phyloP scores from a whole-genome alignment of 1,140 invertebrate species.

The Dreissena rostriformis region DNA sequence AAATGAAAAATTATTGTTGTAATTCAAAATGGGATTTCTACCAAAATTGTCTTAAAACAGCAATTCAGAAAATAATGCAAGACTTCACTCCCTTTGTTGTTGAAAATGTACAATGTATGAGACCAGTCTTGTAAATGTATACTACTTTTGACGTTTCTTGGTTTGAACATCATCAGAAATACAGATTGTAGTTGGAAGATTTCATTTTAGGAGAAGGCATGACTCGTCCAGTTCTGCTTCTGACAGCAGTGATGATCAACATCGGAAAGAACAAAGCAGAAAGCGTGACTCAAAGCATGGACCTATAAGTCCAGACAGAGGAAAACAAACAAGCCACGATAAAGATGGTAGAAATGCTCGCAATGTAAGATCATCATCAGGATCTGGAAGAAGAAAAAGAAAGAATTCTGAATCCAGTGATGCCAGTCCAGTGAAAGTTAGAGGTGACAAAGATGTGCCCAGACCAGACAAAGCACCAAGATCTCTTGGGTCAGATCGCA shows the following conservation, averaged over 20 bases:
- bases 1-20: no score
- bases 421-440: slow-evolving; percentile 14
- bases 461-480: no score
- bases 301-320: background rate
- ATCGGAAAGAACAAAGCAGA: background rate
- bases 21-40: no score
- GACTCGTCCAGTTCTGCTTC: slow-evolving; percentile 21
- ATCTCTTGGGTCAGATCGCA: no score
- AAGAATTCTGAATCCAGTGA: background rate
- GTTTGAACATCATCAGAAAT: no score
- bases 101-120: no score
- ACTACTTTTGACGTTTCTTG: no score
- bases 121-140: no score
- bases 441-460: background rate
- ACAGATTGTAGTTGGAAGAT: no score
- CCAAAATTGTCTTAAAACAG: no score
- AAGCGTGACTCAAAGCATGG: background rate
- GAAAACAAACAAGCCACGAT: background rate
- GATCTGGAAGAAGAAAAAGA: background rate
- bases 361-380: background rate
- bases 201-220: slow-evolving; percentile 34
- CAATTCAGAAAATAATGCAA: no score
- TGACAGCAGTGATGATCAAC: slow-evolving; percentile 17
- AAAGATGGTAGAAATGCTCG: background rate
- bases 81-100: no score